phyloP scores from a whole-genome alignment of 1,140 invertebrate genomes.

The Procambarus clarkii region DNA sequence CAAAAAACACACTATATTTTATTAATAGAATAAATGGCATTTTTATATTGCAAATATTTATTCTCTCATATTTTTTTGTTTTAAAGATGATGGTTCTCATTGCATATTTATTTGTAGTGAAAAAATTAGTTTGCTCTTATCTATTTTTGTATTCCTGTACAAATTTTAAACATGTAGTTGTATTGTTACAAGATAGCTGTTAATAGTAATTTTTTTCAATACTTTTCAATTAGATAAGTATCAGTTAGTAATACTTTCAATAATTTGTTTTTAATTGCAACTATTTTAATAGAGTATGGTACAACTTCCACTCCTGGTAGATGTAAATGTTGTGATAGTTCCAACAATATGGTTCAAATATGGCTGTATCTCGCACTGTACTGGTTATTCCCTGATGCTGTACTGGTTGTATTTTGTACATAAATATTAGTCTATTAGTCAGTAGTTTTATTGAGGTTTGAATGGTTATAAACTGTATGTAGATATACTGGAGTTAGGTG shows the following conservation, averaged over 20 bases:
- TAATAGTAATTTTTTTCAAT: background rate
- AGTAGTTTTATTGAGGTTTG: background rate
- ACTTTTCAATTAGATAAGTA: background rate
- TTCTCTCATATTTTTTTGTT: background rate
- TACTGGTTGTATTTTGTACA: background rate
- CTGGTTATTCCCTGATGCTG: constrained; percentile 21
- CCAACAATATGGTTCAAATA: constrained; percentile 21
- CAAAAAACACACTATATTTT: background rate
- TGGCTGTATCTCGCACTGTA: constrained; percentile 23
- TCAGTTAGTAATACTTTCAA: background rate
- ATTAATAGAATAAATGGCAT: background rate
- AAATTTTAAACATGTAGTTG: background rate
- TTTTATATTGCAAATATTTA: background rate
- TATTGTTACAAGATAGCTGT: background rate
- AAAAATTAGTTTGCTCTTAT: background rate
- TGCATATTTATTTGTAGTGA: background rate
- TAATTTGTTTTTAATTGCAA: constrained; percentile 2
- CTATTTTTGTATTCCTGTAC: background rate
- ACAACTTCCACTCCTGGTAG: constrained; percentile 48
- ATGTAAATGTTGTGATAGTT: constrained; percentile 48
- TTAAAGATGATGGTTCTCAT: background rate
- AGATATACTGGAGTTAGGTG: background rate
- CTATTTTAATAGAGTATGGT: background rate
- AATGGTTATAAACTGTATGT: background rate
- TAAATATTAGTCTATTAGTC: background rate